These are phyloP conservation scores for Plodia interpunctella DNA, from an alignment of 1,140 invertebrate species.

Conservation along the genomic window DNA sequence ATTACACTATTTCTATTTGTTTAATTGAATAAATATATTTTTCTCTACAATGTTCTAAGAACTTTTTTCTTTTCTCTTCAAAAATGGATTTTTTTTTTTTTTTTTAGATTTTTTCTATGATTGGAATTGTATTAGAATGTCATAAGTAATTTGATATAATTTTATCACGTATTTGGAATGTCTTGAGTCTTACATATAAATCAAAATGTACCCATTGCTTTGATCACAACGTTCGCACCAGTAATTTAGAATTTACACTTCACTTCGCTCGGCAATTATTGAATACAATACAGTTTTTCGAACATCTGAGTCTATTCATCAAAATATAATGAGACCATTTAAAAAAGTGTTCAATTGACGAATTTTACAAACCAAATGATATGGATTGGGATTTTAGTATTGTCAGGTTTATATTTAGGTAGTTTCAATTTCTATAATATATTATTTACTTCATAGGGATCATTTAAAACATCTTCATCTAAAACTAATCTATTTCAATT, in stretches of 20 bases:
- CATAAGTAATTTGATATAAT: neutral
- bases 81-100: neutral
- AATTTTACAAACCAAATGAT: neutral
- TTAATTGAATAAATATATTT: no score
- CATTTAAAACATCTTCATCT: neutral
- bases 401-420: neutral
- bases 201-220: neutral
- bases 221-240: neutral
- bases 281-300: neutral
- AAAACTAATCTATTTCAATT: neutral
- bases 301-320: no score
- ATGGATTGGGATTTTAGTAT: neutral
- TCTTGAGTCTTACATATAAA: neutral
- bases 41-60: no score
- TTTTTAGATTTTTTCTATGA: neutral
- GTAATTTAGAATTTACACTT: conserved; percentile 8
- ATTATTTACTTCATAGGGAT: neutral
- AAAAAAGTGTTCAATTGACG: neutral
- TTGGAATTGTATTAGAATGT: no score
- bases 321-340: neutral
- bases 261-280: neutral
- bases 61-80: no score
- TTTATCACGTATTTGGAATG: neutral
- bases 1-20: no score
- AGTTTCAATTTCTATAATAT: neutral